Percentiles rank a stretch among this genome's conserved stretches.
phyloP scores from a whole-genome alignment of 2,797 vertebrate species.

The Pangasius djambal region DNA sequence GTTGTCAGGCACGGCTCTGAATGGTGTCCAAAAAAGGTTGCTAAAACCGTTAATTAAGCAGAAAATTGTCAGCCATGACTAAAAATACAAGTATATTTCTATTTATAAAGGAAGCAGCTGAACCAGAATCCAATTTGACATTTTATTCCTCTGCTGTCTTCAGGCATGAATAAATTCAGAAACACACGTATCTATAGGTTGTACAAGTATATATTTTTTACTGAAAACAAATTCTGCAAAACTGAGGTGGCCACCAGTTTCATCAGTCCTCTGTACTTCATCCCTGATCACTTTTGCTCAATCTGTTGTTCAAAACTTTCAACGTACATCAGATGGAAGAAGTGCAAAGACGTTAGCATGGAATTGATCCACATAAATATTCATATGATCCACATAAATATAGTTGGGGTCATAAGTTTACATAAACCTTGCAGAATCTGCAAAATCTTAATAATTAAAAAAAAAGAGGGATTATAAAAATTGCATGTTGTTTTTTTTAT shows the following conservation, averaged over 20 bases:
- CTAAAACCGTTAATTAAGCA: background rate
- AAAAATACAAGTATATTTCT: background rate
- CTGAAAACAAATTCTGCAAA: background rate
- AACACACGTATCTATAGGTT: background rate
- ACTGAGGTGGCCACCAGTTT: background rate
- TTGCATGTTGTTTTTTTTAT: too few species aligned
- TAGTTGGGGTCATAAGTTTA: too few species aligned
- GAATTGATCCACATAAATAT: background rate
- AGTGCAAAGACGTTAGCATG: background rate
- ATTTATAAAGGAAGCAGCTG: background rate
- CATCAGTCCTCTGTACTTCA: background rate
- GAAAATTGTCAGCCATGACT: background rate
- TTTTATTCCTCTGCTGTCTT: background rate
- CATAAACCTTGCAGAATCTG: too few species aligned
- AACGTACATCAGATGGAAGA: background rate
- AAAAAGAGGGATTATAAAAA: too few species aligned
- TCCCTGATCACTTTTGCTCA: background rate
- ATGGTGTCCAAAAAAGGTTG: background rate
- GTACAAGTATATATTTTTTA: too few species aligned
- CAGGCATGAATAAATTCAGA: background rate
- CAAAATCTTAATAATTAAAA: too few species aligned
- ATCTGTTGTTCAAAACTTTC: background rate
- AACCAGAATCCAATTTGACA: background rate
- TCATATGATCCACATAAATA: background rate
- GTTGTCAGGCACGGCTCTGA: background rate